Conservation (phyloP, 2,797 vertebrate genomes). For the Crenuchus spilurus region DNA sequence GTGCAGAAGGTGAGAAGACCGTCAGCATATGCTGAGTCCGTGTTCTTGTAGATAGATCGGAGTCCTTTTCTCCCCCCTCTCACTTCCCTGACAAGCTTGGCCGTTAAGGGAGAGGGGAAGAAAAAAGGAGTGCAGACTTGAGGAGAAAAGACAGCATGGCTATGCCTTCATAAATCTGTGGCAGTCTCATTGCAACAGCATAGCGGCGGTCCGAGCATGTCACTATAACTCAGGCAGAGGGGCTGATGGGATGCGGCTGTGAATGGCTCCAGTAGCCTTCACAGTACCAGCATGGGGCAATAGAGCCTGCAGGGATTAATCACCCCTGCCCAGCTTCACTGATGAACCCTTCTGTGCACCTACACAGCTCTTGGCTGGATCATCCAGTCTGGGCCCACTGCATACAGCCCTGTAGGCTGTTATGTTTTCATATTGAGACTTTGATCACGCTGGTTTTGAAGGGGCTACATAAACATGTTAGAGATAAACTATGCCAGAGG, state of each 20-base stretch:
- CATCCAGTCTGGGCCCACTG: background rate
- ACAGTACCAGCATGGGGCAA: slow-evolving; percentile 54
- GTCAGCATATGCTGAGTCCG: slow-evolving; percentile 58
- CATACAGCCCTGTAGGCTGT: background rate
- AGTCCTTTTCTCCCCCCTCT: slow-evolving; percentile 46
- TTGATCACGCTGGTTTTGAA: background rate
- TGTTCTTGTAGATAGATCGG: slow-evolving; percentile 57
- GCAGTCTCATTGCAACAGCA: slow-evolving; percentile 69
- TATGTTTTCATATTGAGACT: background rate
- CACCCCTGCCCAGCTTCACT: slow-evolving; percentile 47
- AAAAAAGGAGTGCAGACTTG: slow-evolving; percentile 37
- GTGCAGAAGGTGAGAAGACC: slow-evolving; percentile 43
- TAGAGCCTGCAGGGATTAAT: slow-evolving; percentile 63
- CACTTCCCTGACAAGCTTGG: slow-evolving; percentile 45
- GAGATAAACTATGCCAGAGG: background rate
- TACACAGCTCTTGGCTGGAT: background rate
- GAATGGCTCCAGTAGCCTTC: slow-evolving; percentile 75
- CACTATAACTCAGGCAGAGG: slow-evolving; percentile 70
- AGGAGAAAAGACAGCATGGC: slow-evolving; percentile 58
- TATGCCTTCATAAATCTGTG: slow-evolving; percentile 69
- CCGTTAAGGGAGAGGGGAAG: slow-evolving; percentile 38
- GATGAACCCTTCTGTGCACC: background rate
- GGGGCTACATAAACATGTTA: background rate
- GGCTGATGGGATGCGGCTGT: slow-evolving; percentile 71
- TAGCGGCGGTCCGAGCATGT: slow-evolving; percentile 60